phyloP scores from a whole-genome alignment of 1,140 invertebrate species.

The Drosophila pachea region DNA sequence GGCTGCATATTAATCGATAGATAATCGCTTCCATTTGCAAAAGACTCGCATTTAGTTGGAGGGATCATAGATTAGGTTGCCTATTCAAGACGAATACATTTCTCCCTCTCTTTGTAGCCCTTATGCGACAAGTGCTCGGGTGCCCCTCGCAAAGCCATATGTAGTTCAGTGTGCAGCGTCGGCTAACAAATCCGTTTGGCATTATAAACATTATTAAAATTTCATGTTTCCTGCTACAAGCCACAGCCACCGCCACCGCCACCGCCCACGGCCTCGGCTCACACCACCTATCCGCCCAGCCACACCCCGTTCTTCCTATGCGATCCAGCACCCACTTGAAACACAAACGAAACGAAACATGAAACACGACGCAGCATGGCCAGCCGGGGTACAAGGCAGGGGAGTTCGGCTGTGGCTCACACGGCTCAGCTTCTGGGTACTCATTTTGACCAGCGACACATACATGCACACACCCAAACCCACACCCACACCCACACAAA shows the following conservation, averaged over 20 bases:
- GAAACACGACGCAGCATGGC: slow-evolving; percentile 59
- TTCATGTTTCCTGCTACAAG: slow-evolving; percentile 75
- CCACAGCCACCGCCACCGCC: slow-evolving; percentile 23
- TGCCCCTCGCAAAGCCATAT: slow-evolving; percentile 39
- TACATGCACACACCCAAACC: not conserved
- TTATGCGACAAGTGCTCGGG: not conserved
- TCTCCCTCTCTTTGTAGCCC: not conserved
- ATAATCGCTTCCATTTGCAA: too few species aligned
- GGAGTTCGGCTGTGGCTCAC: slow-evolving; percentile 15
- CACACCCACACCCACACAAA: not conserved
- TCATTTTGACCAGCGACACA: slow-evolving; percentile 26
- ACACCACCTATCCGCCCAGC: too few species aligned
- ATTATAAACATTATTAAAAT: slow-evolving; percentile 78
- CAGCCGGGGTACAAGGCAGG: not conserved
- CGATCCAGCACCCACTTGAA: slow-evolving; percentile 54
- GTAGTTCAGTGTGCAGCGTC: slow-evolving; percentile 63
- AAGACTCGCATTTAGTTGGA: too few species aligned
- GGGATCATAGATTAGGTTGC: too few species aligned
- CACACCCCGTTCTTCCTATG: slow-evolving; percentile 6
- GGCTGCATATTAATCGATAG: too few species aligned
- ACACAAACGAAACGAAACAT: slow-evolving; percentile 75
- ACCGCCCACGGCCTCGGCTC: not conserved
- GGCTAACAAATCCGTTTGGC: slow-evolving; percentile 77
- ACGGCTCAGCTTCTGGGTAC: slow-evolving; percentile 23
- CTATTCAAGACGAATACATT: not conserved